Conservation (phyloP, 2,888 invertebrate genomes). For the Pheosia gnoma region DNA sequence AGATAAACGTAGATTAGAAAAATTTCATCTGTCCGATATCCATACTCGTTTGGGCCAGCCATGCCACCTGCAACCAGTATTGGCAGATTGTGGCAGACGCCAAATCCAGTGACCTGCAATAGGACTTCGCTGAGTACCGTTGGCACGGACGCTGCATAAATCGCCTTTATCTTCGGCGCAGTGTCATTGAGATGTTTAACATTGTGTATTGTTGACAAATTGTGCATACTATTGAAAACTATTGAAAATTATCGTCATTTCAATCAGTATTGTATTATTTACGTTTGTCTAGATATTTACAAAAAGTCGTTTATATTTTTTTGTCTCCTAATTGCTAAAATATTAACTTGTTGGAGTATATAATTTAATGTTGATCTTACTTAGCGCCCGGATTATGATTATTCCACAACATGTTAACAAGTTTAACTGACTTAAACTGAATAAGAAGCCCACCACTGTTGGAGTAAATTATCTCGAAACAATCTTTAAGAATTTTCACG, state of each 20-base stretch:
- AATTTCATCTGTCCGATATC: background rate
- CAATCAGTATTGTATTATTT: background rate
- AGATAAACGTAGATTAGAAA: background rate
- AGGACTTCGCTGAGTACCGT: slow-evolving; percentile 20
- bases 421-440: slow-evolving; percentile 21
- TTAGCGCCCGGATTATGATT: background rate
- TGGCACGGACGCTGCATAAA: slow-evolving; percentile 51
- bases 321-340: too few species aligned
- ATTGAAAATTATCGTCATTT: background rate
- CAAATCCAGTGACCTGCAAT: slow-evolving; percentile 52
- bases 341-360: too few species aligned
- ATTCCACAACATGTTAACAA: slow-evolving; percentile 6
- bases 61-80: slow-evolving; percentile 40
- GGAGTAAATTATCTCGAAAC: slow-evolving; percentile 49
- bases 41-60: slow-evolving; percentile 13
- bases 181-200: slow-evolving; percentile 42
- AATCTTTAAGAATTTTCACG: slow-evolving; percentile 66
- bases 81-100: slow-evolving; percentile 36
- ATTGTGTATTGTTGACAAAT: slow-evolving; percentile 25
- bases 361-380: too few species aligned
- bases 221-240: slow-evolving; percentile 17
- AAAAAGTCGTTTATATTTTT: background rate
- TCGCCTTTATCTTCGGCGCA: slow-evolving; percentile 35
- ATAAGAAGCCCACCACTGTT: slow-evolving; percentile 24
- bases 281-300: background rate